phyloP scores from a whole-genome alignment of 2,888 invertebrate genomes.

The Latrodectus hesperus region DNA sequence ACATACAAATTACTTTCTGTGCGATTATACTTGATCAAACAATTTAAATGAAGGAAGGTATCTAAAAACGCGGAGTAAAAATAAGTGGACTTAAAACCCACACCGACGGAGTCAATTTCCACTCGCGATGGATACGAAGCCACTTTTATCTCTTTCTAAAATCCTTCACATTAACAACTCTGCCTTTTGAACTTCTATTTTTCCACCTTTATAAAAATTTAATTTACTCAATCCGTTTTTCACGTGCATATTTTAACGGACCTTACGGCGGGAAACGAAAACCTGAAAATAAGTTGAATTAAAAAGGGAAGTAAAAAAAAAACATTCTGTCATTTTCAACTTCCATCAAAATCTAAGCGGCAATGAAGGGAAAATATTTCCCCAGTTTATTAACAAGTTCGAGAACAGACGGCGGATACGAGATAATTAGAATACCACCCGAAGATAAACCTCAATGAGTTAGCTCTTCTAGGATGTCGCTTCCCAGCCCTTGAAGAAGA shows the following conservation, averaged over 20 bases:
- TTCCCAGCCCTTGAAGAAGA: background rate
- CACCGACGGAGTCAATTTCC: too few relatives aligned
- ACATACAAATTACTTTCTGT: too few relatives aligned
- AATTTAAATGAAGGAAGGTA: too few relatives aligned
- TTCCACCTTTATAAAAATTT: background rate
- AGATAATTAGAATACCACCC: constrained; percentile 52
- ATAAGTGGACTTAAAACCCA: too few relatives aligned
- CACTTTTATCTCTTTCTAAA: constrained; percentile 13
- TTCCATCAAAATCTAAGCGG: too few relatives aligned
- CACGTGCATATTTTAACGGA: constrained; percentile 34
- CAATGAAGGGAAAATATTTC: background rate
- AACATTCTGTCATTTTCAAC: background rate
- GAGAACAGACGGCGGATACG: constrained; percentile 14
- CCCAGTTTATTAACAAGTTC: constrained; percentile 51
- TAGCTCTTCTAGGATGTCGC: background rate
- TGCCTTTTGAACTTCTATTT: background rate
- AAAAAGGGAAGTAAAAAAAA: background rate
- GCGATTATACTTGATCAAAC: too few relatives aligned
- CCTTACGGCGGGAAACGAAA: constrained; percentile 2
- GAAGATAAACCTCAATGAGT: constrained; percentile 63
- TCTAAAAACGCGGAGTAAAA: too few relatives aligned
- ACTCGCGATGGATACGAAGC: constrained; percentile 13
- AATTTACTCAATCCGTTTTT: constrained; percentile 53
- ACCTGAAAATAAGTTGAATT: too few relatives aligned
- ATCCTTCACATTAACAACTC: constrained; percentile 34